Base-by-base conservation (phyloP, 2,888 invertebrate genomes). In the Neocrepidodera transversa region DNA sequence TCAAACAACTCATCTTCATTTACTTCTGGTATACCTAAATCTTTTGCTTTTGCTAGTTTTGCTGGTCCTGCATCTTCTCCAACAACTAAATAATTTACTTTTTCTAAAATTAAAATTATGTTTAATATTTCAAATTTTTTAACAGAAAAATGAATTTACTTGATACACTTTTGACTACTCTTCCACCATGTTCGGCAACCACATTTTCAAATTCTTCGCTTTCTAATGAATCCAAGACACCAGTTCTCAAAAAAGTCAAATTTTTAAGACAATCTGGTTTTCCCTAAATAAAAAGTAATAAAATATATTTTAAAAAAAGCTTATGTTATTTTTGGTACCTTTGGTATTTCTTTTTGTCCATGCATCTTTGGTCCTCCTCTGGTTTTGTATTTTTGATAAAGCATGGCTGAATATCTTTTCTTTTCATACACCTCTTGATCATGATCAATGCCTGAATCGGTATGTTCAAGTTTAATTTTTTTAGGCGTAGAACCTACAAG, bases 11-110 rank as follows among this genome's bases (percentile, higher is more conserved):
- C 90, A 79, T 96, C 92, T 81, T 96, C 95, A 63, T 85, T 85
- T 18, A 96, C 81, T 52, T 87, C 84, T 72, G 86, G 87, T n/a
- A 91, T 87, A 11, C 87, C 86, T 17, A 90, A 81, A 64, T 83
- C 85, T 71, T 85, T 81, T 0, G 91, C 90, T 79, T 93, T 94
- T 0, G 85, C 85, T 38, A 93, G 76, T 83, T 97, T 97, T 2
- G 90, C 84, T 5, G 90, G 91, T 0, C 96, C 97, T 1, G 93
- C 84, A 50, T 95, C 92, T 49, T 93, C 89, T 0, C 97, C 97
- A 1, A 89, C 86, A 16, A 97, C 82, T 1, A 97, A 76, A 77
- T 93, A 95, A 68, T 87, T 87, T 5, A 92, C 85, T 73, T 80
- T 80, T 64, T 73, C 79, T 78, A 49, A 47, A 18, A 47, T 1